Conservation (phyloP, 2,797 vertebrate species). For the Yasuhikotakia modesta region DNA sequence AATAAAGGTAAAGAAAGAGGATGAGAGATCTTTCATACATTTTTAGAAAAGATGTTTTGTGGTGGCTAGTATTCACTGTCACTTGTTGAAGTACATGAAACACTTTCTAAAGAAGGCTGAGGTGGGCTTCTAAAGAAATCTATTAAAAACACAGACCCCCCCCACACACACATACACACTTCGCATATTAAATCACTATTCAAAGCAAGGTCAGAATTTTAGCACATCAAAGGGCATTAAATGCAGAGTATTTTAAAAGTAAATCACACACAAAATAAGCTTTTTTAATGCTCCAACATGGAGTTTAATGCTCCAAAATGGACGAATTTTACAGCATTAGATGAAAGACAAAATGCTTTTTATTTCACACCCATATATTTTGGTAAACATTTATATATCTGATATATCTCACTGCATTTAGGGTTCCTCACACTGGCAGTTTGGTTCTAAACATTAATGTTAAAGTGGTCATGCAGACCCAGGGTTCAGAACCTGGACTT, state of each 20-base stretch:
- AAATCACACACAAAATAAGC: background rate
- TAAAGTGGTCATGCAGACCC: too few species aligned
- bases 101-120: background rate
- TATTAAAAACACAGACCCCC: background rate
- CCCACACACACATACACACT: background rate
- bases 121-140: too few species aligned
- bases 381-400: too few species aligned
- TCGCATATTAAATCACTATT: slow-evolving; percentile 9
- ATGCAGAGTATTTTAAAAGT: background rate
- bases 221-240: background rate
- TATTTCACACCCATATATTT: too few species aligned
- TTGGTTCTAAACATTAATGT: too few species aligned
- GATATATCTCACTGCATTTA: too few species aligned
- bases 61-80: background rate
- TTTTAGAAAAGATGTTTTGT: background rate
- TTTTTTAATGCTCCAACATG: background rate
- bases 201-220: slow-evolving; percentile 4
- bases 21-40: background rate
- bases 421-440: too few species aligned
- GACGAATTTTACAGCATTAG: too few species aligned
- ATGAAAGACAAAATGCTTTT: too few species aligned
- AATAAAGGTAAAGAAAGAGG: slow-evolving; percentile 7
- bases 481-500: too few species aligned
- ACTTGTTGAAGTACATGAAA: background rate
- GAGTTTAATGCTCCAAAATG: background rate